Percentiles rank a stretch among this genome's conserved stretches.
Conservation (phyloP, 2,797 vertebrate genomes). For the Peromyscus attwateri region DNA sequence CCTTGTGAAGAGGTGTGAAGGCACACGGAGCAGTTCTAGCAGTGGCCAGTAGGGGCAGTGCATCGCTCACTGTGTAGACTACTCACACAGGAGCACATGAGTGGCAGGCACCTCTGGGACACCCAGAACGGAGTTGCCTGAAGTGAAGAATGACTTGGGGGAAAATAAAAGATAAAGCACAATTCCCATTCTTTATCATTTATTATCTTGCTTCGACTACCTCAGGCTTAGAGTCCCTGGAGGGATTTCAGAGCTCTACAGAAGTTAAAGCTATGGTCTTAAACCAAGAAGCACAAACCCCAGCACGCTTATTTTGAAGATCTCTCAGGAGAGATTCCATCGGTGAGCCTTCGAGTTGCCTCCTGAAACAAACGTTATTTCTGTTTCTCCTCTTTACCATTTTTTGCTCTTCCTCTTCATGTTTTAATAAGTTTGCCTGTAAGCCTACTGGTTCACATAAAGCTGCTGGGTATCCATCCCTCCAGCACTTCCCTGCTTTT, state of each 20-base stretch:
- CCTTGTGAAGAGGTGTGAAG: neutral
- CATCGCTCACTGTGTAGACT: no score
- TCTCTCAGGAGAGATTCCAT: conserved; percentile 11
- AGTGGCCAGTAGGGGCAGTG: neutral
- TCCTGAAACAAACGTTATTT: conserved; percentile 26
- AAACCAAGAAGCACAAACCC: neutral
- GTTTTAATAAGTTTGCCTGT: neutral
- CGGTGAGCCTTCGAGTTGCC: neutral
- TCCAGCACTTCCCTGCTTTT: neutral
- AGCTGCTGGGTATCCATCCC: neutral
- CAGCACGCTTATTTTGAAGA: neutral
- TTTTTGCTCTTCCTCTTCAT: neutral
- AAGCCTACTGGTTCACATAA: conserved; percentile 13
- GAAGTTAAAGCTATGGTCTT: neutral
- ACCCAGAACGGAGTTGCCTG: neutral
- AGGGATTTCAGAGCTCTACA: neutral
- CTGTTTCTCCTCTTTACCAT: neutral
- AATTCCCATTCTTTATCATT: neutral
- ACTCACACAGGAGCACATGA: neutral
- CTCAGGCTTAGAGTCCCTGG: neutral
- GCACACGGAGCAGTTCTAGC: neutral
- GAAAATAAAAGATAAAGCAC: neutral
- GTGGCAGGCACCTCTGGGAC: neutral
- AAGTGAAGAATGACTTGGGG: neutral
- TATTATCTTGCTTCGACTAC: conserved; percentile 23